Evolutionary conservation across 2,888 invertebrate species (phyloP), one percentile per base, ranked within the genome.

Genomic region (Idaea dimidiata): DNA sequence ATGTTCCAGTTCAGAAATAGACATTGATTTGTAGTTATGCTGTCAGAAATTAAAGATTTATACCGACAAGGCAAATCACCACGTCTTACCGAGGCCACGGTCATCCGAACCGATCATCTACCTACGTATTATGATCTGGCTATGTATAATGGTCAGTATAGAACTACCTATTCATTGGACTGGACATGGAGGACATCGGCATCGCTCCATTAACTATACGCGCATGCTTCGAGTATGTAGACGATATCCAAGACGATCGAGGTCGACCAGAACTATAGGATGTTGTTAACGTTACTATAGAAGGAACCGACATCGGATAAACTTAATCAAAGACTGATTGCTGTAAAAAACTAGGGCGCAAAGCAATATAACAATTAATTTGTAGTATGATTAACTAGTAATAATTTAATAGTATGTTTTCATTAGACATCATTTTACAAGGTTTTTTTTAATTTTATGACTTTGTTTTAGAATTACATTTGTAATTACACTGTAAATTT

Each of bases 151-250:
- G 66, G 74, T 72, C 65, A 78, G 79, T 72, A 75, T 79, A 78
- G 80, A 81, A 76, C 80, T 84, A 81, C 76, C 80, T 84, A 86
- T 84, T 86, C 80, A 88, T 76, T 86, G 84, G 86, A 77, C 81
- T 86, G 83, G 87, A 78, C 82, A 88, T 82, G 77, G 86, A 85
- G 88, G 84, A 82, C 88, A 77, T 69, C 74, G 75, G 79, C 72
- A 74, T 71, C 88, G 89, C 84, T 88, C 85, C 87, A 89, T 84
- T 89, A 81, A 82, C 84, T 87, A 87, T 74, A 79, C 80, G 78
- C 78, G 82, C 83, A 85, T 81, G 83, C 82, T 82, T 84, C 82
- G 6, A 80, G 73, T 63, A 73, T 71, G 74, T 73, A 74, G 72
- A 75, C 75, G 68, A 66, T 69, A 63, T 65, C 73, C 70, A 79